Percentiles rank a stretch among this genome's conserved stretches.
phyloP scores from a whole-genome alignment of 64 coral and sea anemone genomes.

The Catalaphyllia jardinei region DNA sequence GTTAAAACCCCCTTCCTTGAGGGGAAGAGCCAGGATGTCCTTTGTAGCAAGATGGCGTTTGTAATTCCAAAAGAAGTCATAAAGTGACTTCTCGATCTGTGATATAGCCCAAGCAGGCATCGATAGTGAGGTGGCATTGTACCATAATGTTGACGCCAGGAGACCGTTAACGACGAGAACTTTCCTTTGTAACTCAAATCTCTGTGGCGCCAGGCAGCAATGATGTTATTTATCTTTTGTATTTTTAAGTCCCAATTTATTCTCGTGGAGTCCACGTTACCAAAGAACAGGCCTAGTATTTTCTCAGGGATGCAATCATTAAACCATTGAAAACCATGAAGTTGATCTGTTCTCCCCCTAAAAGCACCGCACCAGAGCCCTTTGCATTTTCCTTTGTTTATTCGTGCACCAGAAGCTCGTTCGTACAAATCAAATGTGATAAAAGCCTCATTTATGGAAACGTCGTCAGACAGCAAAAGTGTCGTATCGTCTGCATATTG shows the following conservation, averaged over 20 bases:
- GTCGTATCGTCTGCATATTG: slow-evolving; percentile 66
- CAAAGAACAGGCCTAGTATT: slow-evolving; percentile 5
- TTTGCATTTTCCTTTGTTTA: slow-evolving; percentile 40
- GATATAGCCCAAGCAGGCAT: too few relatives aligned
- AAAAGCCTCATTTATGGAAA: background rate
- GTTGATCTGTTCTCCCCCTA: too few relatives aligned
- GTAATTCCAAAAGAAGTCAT: too few relatives aligned
- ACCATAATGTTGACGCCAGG: too few relatives aligned
- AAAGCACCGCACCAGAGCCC: background rate
- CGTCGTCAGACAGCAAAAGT: background rate
- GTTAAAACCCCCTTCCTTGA: too few relatives aligned
- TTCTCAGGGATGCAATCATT: background rate
- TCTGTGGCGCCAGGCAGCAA: background rate
- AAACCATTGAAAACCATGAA: too few relatives aligned
- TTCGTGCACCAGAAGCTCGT: slow-evolving; percentile 42
- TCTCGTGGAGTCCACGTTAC: background rate
- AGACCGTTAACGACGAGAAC: too few relatives aligned
- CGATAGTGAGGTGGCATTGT: too few relatives aligned
- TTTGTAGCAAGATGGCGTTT: too few relatives aligned
- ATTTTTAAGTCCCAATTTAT: background rate
- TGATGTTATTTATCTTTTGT: slow-evolving; percentile 4
- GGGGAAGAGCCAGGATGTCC: too few relatives aligned
- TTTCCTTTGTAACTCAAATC: too few relatives aligned
- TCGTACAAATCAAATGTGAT: background rate
- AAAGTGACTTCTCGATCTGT: too few relatives aligned